Conservation (phyloP, 1,140 invertebrate genomes). For the Papilio xuthus region DNA sequence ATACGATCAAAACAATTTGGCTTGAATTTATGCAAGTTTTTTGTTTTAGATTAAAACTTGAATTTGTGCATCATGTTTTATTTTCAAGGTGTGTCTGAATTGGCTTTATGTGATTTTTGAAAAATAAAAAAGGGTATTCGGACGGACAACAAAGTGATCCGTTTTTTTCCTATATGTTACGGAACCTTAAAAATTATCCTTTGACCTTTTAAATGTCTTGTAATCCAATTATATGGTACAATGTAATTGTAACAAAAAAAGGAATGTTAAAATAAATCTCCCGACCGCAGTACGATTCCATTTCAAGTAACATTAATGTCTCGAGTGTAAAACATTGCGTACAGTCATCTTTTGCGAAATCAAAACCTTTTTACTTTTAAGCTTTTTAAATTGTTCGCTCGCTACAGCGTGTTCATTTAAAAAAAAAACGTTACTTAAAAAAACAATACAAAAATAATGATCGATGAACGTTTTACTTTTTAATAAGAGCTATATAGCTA, state of each 20-base stretch:
- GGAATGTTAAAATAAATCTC: slow-evolving; percentile 16
- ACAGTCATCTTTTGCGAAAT: slow-evolving; percentile 15
- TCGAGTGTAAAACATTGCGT: slow-evolving; percentile 27
- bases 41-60: neutral
- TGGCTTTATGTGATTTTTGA: no score
- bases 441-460: no score
- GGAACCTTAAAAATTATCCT: no score
- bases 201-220: neutral
- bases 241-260: neutral
- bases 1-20: neutral
- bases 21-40: neutral
- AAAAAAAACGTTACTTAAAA: no score
- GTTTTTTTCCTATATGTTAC: no score
- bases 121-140: no score
- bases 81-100: no score
- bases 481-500: no score
- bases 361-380: slow-evolving; percentile 22
- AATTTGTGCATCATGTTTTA: no score
- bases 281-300: neutral
- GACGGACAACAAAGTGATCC: no score
- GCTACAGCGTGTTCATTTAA: neutral
- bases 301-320: slow-evolving; percentile 27
- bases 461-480: no score
- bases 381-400: slow-evolving; percentile 20
- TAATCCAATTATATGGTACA: neutral